Conservation (phyloP, 2,797 vertebrate genomes). For the Manis javanica region DNA sequence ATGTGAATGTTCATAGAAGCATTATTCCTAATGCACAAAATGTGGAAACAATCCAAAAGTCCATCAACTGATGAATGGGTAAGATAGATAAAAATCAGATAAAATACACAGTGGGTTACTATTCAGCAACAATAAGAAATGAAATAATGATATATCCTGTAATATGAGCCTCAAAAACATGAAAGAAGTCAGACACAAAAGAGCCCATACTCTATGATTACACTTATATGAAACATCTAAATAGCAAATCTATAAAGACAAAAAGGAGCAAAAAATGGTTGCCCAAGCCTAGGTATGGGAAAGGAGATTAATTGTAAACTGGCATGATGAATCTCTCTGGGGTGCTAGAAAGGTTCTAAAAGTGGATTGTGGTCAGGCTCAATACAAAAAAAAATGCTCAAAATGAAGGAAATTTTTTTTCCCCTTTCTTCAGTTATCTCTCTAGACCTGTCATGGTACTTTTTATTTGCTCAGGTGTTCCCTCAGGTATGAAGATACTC, state of each 20-base stretch:
- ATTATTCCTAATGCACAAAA: neutral
- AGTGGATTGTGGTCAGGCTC: neutral
- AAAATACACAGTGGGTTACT: neutral
- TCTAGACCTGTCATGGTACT: neutral
- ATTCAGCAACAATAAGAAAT: conserved; percentile 33
- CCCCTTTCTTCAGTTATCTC: neutral
- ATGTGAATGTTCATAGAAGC: neutral
- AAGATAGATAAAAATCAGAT: neutral
- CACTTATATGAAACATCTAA: neutral
- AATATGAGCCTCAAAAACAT: neutral
- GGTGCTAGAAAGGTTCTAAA: neutral
- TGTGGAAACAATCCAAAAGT: neutral
- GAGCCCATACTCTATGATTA: neutral
- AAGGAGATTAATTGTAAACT: neutral
- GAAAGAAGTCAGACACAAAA: neutral
- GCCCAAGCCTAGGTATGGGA: neutral
- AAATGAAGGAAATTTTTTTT: neutral
- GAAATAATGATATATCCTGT: neutral
- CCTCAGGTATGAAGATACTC: neutral
- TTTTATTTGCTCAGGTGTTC: neutral
- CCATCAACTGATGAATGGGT: neutral
- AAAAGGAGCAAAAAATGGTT: neutral
- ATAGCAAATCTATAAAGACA: conserved; percentile 10
- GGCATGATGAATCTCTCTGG: neutral
- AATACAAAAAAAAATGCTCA: neutral